Evolutionary conservation across 2,888 invertebrate species (phyloP).

Genomic region (Idaea dimidiata): DNA sequence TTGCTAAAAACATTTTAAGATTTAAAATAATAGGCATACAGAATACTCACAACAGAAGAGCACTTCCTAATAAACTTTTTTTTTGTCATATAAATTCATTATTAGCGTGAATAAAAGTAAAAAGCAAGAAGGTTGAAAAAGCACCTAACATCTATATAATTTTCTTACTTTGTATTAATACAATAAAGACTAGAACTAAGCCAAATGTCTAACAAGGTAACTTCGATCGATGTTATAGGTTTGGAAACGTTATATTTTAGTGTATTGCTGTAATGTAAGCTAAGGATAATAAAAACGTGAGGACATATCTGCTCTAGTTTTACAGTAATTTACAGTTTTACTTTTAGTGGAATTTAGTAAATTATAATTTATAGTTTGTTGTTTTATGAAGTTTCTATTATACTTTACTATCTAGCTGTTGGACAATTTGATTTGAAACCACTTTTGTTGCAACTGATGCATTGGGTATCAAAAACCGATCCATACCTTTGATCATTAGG

Average conservation of each 20-base stretch:
- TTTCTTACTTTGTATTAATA: conserved; percentile 7
- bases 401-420: conserved; percentile 65
- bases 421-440: conserved; percentile 92
- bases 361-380: background rate
- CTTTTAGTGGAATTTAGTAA: conserved; percentile 2
- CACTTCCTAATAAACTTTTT: too few species aligned
- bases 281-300: background rate
- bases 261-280: background rate
- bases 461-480: conserved; percentile 94
- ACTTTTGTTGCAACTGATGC: conserved; percentile 94
- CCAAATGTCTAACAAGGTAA: background rate
- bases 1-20: too few species aligned
- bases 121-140: too few species aligned
- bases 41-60: too few species aligned
- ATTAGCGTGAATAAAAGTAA: too few species aligned
- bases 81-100: too few species aligned
- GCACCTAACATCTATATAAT: background rate
- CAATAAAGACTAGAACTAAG: conserved; percentile 15
- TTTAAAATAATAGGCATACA: too few species aligned
- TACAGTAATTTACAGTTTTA: background rate
- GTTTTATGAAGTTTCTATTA: conserved; percentile 11
- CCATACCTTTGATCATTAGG: conserved; percentile 92
- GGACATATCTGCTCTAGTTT: background rate
- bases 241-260: background rate
- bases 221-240: background rate